Percentiles rank a stretch among this genome's conserved stretches.
These are phyloP conservation scores for Lepidochrysops patricia DNA, from an alignment of 2,888 invertebrate genomes.

Conservation along the genomic window DNA sequence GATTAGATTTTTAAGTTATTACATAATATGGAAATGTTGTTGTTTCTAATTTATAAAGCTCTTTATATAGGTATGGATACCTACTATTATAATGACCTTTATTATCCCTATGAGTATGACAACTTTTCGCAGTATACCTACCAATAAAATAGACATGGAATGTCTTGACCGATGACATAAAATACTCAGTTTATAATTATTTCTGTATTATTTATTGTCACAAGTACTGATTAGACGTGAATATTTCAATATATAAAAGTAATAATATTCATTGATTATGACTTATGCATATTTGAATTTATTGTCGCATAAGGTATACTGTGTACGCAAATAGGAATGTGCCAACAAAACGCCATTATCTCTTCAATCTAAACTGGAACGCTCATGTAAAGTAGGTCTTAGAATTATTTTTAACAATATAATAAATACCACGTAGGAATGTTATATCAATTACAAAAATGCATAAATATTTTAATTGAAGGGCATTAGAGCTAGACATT, in stretches of 20 bases:
- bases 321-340: conserved; percentile 6
- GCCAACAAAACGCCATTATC: not conserved
- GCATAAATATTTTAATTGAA: not conserved
- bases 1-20: no score
- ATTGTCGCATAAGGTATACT: not conserved
- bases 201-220: not conserved
- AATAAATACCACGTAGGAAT: not conserved
- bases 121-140: not conserved
- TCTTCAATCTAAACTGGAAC: conserved; percentile 3
- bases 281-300: conserved; percentile 4
- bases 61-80: no score
- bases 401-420: not conserved
- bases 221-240: not conserved
- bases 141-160: not conserved
- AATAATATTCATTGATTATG: not conserved
- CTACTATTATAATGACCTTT: no score
- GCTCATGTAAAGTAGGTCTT: not conserved
- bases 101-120: no score
- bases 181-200: conserved; percentile 16
- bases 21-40: no score
- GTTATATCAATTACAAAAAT: conserved; percentile 1
- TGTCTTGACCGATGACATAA: conserved; percentile 14
- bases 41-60: no score
- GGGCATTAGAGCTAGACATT: not conserved
- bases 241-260: no score